Evolutionary conservation across 1,140 invertebrate genomes (phyloP), one percentile per base, ranked within the genome.

Genomic region (Palaemon carinicauda): DNA sequence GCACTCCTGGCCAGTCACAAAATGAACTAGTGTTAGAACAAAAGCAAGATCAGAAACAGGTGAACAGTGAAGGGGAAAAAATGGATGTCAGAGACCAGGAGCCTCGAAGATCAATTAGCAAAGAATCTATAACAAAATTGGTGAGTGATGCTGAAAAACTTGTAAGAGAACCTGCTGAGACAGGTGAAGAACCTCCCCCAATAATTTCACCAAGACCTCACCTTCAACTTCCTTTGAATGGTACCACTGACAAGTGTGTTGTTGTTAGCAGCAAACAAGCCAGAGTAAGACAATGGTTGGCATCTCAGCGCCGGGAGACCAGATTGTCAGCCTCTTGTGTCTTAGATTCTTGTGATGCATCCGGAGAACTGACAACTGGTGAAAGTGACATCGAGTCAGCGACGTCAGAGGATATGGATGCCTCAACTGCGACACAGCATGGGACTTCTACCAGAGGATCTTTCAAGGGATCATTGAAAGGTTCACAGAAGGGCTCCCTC

Each of bases 351-450:
- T 97, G 97, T 91, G 96, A 98, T 91, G 97, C 97, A 0, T 97
- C 96, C 88, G 95, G 96, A 27, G 96, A 97, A 92, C 96, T 96
- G 85, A 97, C 96, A 41, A 96, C 95, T 21, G 93, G 93, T 41
- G 95, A 96, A 90, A 95, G 95, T 69, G 95, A 95, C 89, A 80
- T 87, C 10, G 89, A 90, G 60, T 92, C 94, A 52, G 95, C 95
- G 0, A 93, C 95, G 86, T 94, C 95, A 0, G 95, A 96, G 89
- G 95, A 96, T 84, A 92, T 94, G 31, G 90, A 90, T 50, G 93
- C 94, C 87, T 95, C 94, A 88, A 93, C 95, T 27, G 93, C 93
- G 31, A 88, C 87, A 0, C 94, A 88, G 50, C 85, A 60, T 21
- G 80, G 31, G 56, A 73, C 75, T 31, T 80, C 85, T 50, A 80